phyloP scores from a whole-genome alignment of 2,888 invertebrate genomes.

The Bruchidius siliquastri region DNA sequence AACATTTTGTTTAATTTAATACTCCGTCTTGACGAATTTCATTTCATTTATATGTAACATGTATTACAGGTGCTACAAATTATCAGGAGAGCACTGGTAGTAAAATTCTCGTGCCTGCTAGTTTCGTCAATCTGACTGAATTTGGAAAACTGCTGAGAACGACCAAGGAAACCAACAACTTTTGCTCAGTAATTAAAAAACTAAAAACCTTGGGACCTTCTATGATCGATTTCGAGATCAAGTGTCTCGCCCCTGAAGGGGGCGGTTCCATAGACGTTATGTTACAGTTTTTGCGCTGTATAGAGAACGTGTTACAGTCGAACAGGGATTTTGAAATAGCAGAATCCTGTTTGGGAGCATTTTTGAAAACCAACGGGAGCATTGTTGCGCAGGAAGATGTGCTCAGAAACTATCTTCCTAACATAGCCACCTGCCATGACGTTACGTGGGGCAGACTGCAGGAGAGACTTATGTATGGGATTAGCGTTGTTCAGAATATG shows the following conservation, averaged over 20 bases:
- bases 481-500: slow-evolving; percentile 71
- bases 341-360: slow-evolving; percentile 84
- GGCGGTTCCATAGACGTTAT: slow-evolving; percentile 69
- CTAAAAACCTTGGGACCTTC: slow-evolving; percentile 74
- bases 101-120: slow-evolving; percentile 55
- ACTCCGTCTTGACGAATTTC: no score
- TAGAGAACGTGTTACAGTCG: slow-evolving; percentile 65
- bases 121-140: slow-evolving; percentile 61
- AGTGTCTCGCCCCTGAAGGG: slow-evolving; percentile 71
- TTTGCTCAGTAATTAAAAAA: slow-evolving; percentile 54
- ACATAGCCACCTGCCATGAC: slow-evolving; percentile 57
- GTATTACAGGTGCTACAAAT: slow-evolving; percentile 35
- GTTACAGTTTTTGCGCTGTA: slow-evolving; percentile 71
- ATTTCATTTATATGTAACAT: no score
- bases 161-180: slow-evolving; percentile 52
- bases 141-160: slow-evolving; percentile 63
- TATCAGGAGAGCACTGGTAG: slow-evolving; percentile 30
- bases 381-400: slow-evolving; percentile 54
- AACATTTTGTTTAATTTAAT: no score
- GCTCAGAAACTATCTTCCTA: slow-evolving; percentile 53
- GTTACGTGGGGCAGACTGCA: slow-evolving; percentile 65
- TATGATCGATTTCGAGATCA: slow-evolving; percentile 81
- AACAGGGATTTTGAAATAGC: slow-evolving; percentile 84
- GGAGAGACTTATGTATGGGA: slow-evolving; percentile 65
- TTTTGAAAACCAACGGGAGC: slow-evolving; percentile 74